Evolutionary conservation across 2,888 invertebrate species (phyloP).

Genomic region (Coecobrya sp.): DNA sequence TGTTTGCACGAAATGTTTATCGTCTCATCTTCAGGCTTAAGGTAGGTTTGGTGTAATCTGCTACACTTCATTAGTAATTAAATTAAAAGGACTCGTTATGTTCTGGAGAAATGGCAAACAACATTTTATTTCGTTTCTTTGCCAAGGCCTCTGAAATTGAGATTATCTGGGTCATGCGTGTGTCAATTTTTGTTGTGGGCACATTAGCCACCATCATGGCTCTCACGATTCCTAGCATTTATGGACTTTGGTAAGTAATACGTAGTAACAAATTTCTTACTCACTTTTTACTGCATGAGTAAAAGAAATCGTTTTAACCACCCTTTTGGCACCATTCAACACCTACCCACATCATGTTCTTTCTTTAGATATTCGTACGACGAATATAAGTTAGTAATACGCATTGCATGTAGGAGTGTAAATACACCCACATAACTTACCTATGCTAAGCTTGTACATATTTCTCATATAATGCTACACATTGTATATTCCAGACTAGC

Average conservation of each 20-base stretch:
- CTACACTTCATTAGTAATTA: not conserved
- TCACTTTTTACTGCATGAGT: not conserved
- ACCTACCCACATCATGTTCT: too few species aligned
- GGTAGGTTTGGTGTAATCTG: constrained; percentile 87
- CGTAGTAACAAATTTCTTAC: not conserved
- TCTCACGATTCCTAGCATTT: constrained; percentile 91
- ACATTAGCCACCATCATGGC: constrained; percentile 90
- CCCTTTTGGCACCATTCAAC: not conserved
- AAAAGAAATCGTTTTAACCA: not conserved
- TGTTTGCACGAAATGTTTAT: constrained; percentile 92
- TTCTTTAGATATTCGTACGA: too few species aligned
- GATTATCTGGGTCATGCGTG: constrained; percentile 91
- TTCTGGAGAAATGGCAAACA: not conserved
- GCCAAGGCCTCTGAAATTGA: constrained; percentile 91
- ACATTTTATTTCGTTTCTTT: constrained; percentile 46
- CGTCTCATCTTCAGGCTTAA: constrained; percentile 91
- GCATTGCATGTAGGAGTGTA: too few species aligned
- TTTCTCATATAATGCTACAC: too few species aligned
- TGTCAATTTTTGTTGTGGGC: constrained; percentile 90
- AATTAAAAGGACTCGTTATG: not conserved
- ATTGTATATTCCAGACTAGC: too few species aligned
- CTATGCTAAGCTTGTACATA: too few species aligned
- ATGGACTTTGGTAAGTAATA: constrained; percentile 89
- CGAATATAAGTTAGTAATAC: too few species aligned
- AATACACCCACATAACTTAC: too few species aligned